Evolutionary conservation across 1,140 invertebrate species (phyloP), one percentile per base, ranked within the genome.

Genomic region (Helicoverpa zea): DNA sequence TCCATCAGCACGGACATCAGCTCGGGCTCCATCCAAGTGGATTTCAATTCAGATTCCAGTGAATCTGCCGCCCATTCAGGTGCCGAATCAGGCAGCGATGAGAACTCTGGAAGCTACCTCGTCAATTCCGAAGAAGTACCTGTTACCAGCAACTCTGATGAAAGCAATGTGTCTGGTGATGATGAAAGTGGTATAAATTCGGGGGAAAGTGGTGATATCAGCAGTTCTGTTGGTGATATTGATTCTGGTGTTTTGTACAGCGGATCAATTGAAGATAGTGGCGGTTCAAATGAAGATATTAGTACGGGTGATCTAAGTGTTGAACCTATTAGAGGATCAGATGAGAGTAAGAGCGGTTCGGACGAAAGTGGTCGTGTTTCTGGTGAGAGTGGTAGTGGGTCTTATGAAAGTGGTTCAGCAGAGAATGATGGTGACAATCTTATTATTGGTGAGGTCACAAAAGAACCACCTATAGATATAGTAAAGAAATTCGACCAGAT

Each of bases 401-500:
- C 63, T n/a, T 1, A n/a, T 13, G 47, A 51, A 52, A 52, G 29
- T 52, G 13, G 12, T 7, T 13, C 16, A 29, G 16, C 58, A 23
- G 58, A 29, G 10, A 12, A 61, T 61, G 10, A 2, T 61, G 58
- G 7, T 1, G 10, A 2, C 18, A 23, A 9, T 29, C 18, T 18
- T 12, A 61, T 11, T 0, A 29, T 29, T 2, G 11, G 29, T 51
- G 4, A 23, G 30, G 49, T 43, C 7, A 70, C 10, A 9, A 52
- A 64, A 63, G 14, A 18, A 52, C 47, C 43, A 29, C 11, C 16
- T 13, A 29, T 23, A 14, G 66, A 70, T 68, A 51, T 68, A 1
- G 13, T 51, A 14, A 51, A 70, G 5, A 73, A 73, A 56, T 35
- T 56, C 10, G 12, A 35, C 18, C 23, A 73, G 18, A 73, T 73